These are phyloP conservation scores for Diadema setosum DNA, from an alignment of 35 echinoderm and acorn worm genomes.

Conservation along the genomic window DNA sequence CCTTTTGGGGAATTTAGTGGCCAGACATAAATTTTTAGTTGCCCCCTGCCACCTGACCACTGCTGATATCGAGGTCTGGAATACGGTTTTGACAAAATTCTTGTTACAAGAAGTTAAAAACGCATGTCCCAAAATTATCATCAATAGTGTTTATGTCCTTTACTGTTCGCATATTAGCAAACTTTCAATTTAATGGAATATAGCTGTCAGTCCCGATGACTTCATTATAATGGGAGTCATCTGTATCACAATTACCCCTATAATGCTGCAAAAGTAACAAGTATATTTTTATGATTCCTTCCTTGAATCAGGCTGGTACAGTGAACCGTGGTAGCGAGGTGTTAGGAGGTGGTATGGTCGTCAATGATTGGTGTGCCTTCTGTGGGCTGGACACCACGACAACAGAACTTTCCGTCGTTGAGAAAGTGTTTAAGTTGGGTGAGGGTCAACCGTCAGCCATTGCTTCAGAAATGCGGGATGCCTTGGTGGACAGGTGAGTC, in stretches of 20 bases:
- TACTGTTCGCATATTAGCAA: background rate
- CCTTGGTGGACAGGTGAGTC: constrained; percentile 92
- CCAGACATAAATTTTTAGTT: too few relatives aligned
- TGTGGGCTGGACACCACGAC: constrained; percentile 91
- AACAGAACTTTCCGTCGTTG: constrained; percentile 91
- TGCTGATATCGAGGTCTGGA: too few relatives aligned
- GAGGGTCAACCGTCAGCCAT: constrained; percentile 74
- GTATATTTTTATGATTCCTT: background rate
- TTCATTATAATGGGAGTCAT: background rate
- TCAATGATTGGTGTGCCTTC: constrained; percentile 98
- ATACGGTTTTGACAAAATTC: too few relatives aligned
- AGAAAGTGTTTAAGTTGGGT: constrained; percentile 85
- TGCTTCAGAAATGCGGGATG: constrained; percentile 65
- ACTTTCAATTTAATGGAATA: background rate
- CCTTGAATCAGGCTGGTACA: constrained; percentile 73
- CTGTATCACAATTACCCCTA: too few relatives aligned
- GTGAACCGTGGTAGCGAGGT: constrained; percentile 90
- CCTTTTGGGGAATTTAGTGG: too few relatives aligned
- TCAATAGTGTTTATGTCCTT: background rate
- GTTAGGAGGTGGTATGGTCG: constrained; percentile 86
- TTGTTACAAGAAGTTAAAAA: too few relatives aligned
- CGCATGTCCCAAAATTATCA: background rate
- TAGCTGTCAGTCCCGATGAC: background rate
- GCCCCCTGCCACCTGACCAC: background rate
- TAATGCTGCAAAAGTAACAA: too few relatives aligned